Percentiles rank a stretch among this genome's conserved stretches.
These are phyloP conservation scores for Pristionchus fissidentatus DNA, from an alignment of 2,888 invertebrate species.

Conservation along the genomic window DNA sequence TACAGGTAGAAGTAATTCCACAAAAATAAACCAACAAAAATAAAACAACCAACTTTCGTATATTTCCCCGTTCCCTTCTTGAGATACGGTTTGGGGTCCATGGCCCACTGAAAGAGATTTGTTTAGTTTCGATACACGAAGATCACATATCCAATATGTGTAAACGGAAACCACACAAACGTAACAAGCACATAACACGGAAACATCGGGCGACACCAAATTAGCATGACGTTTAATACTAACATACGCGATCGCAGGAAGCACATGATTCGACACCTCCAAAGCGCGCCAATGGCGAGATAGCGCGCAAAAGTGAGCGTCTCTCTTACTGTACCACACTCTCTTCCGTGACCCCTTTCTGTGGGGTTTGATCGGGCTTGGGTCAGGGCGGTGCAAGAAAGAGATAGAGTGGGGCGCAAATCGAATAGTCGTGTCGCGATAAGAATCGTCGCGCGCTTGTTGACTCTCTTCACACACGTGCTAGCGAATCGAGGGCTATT, in stretches of 20 bases:
- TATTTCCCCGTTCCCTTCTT: constrained; percentile 15
- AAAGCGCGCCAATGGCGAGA: no score
- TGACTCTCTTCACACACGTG: not conserved
- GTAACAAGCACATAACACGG: not conserved
- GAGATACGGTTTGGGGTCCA: not conserved
- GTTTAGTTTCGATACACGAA: no score
- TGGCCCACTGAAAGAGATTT: not conserved
- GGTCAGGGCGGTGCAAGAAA: not conserved
- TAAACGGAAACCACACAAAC: not conserved
- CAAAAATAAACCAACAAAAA: not conserved
- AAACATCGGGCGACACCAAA: no score
- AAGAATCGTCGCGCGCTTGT: not conserved
- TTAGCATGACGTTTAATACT: no score
- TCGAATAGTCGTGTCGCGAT: not conserved
- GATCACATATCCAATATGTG: not conserved
- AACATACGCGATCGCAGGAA: no score
- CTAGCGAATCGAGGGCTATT: not conserved
- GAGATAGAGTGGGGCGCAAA: not conserved
- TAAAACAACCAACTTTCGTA: not conserved
- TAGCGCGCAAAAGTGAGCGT: no score
- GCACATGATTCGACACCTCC: no score
- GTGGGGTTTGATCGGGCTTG: not conserved
- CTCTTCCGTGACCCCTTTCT: no score
- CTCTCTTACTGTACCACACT: no score
- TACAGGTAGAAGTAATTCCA: not conserved